A percentile compares a stretch with the other conserved stretches of the same genome.
phyloP scores from a whole-genome alignment of 1,140 invertebrate genomes.

The Dreissena rostriformis region DNA sequence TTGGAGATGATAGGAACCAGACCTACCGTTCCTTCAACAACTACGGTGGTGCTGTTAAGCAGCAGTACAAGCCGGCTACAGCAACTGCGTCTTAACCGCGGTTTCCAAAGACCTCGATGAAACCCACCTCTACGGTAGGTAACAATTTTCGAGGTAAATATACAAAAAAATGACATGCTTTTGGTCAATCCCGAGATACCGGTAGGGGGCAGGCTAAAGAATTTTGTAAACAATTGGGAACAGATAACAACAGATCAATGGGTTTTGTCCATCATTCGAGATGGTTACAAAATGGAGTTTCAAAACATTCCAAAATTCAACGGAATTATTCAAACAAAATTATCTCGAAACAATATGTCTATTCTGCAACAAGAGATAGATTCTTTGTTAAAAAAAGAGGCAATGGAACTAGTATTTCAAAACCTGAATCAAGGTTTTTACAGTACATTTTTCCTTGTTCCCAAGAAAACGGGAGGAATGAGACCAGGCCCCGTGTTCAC shows the following conservation, averaged over 20 bases:
- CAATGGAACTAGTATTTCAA: conserved; percentile 4
- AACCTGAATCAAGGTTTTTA: conserved; percentile 20
- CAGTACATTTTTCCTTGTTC: conserved; percentile 30
- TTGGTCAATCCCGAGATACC: conserved; percentile 20
- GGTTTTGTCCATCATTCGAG: neutral
- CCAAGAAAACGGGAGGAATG: conserved; percentile 17
- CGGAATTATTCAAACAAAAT: conserved; percentile 5
- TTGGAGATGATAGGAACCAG: neutral
- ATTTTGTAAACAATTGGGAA: conserved; percentile 12
- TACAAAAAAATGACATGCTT: neutral
- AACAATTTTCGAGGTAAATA: too few relatives aligned
- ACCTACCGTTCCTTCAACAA: neutral
- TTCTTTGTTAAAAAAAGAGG: conserved; percentile 6
- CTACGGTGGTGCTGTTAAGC: neutral
- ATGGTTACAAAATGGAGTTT: conserved; percentile 26
- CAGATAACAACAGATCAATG: conserved; percentile 22
- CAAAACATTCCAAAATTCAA: conserved; percentile 18
- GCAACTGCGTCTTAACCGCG: neutral
- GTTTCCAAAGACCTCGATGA: neutral
- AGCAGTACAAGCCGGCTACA: neutral
- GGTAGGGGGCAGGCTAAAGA: conserved; percentile 21
- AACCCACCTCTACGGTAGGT: neutral
- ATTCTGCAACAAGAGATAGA: conserved; percentile 5
- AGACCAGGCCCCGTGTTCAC: too few relatives aligned
- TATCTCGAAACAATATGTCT: neutral